Conservation (phyloP, 2,113 vertebrate genomes). For the Ceuthmochares aereus region DNA sequence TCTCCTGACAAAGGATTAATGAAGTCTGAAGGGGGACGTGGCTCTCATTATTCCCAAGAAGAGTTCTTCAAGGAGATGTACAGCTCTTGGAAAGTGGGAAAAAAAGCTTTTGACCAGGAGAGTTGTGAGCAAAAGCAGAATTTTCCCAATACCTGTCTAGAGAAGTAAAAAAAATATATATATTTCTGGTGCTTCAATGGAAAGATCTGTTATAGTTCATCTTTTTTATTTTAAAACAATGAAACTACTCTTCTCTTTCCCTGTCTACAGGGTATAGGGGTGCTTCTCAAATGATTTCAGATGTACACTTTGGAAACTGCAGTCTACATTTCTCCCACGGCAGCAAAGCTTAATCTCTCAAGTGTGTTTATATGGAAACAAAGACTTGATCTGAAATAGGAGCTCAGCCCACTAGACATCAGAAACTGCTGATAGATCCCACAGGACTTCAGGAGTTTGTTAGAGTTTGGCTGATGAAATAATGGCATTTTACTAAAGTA, state of each 20-base stretch:
- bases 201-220: neutral
- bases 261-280: neutral
- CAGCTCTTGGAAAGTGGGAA: neutral
- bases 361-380: neutral
- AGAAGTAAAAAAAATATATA: neutral
- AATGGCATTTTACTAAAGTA: neutral
- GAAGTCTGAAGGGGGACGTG: conserved; percentile 10
- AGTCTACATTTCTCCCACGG: neutral
- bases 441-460: neutral
- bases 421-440: neutral
- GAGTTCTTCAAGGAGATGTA: neutral
- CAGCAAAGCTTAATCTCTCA: neutral
- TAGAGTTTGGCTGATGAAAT: neutral
- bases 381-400: neutral
- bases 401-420: neutral
- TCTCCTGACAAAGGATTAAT: conserved; percentile 22
- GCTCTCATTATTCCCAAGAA: neutral
- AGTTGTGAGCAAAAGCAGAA: neutral
- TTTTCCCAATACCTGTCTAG: neutral
- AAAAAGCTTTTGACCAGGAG: neutral
- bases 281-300: neutral
- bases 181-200: neutral
- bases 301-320: fast-evolving
- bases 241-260: neutral
- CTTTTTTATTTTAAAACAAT: neutral